A percentile compares a stretch with the other conserved stretches of the same genome.
Evolutionary conservation across 2,888 invertebrate species (phyloP).

Genomic region (Fragum sueziense): DNA sequence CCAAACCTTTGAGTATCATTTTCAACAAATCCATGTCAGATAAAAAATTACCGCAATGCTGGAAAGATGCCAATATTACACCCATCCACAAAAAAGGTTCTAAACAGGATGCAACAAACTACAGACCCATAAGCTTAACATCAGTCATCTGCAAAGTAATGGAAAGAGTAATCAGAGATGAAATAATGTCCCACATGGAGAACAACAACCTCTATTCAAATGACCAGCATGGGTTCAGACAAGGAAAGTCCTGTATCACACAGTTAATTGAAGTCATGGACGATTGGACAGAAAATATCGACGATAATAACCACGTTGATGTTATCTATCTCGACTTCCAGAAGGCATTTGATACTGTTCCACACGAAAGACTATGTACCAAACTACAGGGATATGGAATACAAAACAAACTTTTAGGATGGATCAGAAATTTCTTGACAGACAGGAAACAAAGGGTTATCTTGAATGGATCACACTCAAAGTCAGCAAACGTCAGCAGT

Average conservation of each 20-base stretch:
- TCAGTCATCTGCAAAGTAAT: constrained; percentile 17
- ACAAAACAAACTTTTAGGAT: constrained; percentile 1
- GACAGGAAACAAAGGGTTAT: constrained; percentile 9
- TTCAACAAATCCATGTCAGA: too few species aligned
- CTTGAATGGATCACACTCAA: too few species aligned
- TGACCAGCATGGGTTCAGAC: constrained; percentile 31
- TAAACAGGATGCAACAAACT: constrained; percentile 20
- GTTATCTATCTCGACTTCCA: constrained; percentile 8
- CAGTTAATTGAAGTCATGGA: constrained; percentile 29
- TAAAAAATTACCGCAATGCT: too few species aligned
- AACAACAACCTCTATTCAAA: constrained; percentile 24
- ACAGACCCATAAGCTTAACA: constrained; percentile 25
- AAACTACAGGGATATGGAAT: constrained; percentile 20
- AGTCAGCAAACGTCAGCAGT: too few species aligned
- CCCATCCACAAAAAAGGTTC: constrained; percentile 22
- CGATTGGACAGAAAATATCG: constrained; percentile 29
- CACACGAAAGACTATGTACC: constrained; percentile 10
- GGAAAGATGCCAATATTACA: constrained; percentile 8
- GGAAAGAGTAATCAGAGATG: constrained; percentile 13
- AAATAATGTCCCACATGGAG: neutral
- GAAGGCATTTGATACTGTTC: constrained; percentile 34
- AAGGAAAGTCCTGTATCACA: constrained; percentile 14
- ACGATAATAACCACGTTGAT: too few species aligned
- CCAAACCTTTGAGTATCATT: neutral
- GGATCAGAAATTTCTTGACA: constrained; percentile 13